Evolutionary conservation across 2,113 vertebrate genomes (phyloP), one percentile per base, ranked within the genome.

Genomic region (Salvelinus sp.): DNA sequence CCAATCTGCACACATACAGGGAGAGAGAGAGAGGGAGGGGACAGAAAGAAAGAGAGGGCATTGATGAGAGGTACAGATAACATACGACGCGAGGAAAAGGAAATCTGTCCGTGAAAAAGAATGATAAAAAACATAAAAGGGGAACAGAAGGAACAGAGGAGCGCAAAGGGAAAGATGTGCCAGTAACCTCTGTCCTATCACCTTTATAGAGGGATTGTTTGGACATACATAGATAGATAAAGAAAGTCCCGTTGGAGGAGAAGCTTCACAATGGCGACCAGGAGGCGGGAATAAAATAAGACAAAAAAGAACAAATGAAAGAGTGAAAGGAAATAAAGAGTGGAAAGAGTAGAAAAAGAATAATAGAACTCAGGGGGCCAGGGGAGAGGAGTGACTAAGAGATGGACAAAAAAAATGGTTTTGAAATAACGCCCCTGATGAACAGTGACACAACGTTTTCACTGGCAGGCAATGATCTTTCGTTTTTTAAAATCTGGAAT

Each of bases 341-440:
- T 20, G 23, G 33, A 10, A 65, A 27, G 20, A 58, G 47, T 33
- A 79, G 73, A 84, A 44, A 6, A 6, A 67, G 6, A 78, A 76
- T 79, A 67, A 81, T 72, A n/a, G 70, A 83, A 76, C 64, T 20
- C 6, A 66, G 64, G 27, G 63, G 72, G 25, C 73, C 27, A 7
- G 77, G 6, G 60, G 73, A 67, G 33, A 63, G 66, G 76, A 80
- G 81, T 75, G 79, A 84, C 77, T 72, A 76, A 79, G 83, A 85
- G 78, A 86, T 69, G 73, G 82, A 85, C 38, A 25, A 71, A n/a
- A 47, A 50, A 70, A 86, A 68, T 48, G 78, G 77, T 87, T 87
- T 54, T 89, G 90, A 89, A 84, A 28, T 77, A 80, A 81, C 73
- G 69, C 79, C 80, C 86, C 86, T 85, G 80, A 89, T 73, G 78